Evolutionary conservation across 2,113 vertebrate genomes (phyloP).

Genomic region (Engraulis encrasicolus): DNA sequence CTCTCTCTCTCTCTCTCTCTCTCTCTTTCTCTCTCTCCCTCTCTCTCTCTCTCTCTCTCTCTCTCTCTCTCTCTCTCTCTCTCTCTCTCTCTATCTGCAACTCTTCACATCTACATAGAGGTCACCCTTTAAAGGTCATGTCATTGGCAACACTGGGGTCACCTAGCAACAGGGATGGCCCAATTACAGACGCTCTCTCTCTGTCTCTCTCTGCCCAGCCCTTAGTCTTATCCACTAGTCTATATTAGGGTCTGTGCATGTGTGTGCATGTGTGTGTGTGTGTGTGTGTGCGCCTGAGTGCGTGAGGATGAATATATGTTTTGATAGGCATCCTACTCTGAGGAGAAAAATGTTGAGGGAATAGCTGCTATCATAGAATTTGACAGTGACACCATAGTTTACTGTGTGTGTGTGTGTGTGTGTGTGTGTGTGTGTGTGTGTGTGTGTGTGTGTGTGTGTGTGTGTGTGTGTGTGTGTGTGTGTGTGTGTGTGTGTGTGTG

Average conservation of each 20-base stretch:
- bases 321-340: constrained; percentile 37
- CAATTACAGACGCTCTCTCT: neutral
- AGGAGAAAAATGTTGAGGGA: constrained; percentile 34
- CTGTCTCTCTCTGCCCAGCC: neutral
- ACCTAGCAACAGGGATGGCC: constrained; percentile 6
- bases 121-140: neutral
- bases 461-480: neutral
- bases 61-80: neutral
- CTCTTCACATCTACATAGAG: too few species aligned
- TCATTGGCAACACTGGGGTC: constrained; percentile 29
- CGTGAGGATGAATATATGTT: neutral
- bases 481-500: neutral
- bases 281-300: neutral
- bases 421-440: neutral
- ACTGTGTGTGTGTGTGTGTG: neutral
- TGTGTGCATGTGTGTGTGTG: neutral
- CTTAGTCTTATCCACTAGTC: too few species aligned
- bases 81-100: too few species aligned
- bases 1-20: too few species aligned
- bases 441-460: neutral
- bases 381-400: constrained; percentile 36
- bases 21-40: too few species aligned
- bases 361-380: constrained; percentile 33
- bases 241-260: neutral
- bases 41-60: neutral